Percentiles rank a stretch among this genome's conserved stretches.
Conservation (phyloP, 2,888 invertebrate genomes). For the Biston stratarius region DNA sequence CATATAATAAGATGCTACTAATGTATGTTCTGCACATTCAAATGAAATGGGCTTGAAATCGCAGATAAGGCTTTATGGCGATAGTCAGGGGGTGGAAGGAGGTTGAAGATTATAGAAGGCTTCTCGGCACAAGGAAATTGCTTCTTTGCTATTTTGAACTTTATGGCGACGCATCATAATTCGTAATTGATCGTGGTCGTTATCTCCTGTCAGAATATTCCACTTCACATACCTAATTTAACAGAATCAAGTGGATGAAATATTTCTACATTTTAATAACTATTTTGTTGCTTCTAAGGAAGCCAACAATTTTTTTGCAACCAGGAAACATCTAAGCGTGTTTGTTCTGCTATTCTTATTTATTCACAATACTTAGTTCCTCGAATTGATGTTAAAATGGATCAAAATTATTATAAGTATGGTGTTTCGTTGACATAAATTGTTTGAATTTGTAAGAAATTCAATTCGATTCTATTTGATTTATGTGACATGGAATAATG, state of each 20-base stretch:
- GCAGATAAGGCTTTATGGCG: conserved; percentile 78
- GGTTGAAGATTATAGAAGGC: conserved; percentile 37
- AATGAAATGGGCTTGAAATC: conserved; percentile 83
- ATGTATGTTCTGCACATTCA: conserved; percentile 74
- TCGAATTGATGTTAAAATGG: no score
- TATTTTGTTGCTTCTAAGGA: no score
- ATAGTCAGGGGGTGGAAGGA: conserved; percentile 56
- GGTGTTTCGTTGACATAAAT: no score
- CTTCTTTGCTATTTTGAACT: conserved; percentile 19
- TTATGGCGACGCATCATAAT: conserved; percentile 14
- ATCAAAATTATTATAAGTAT: no score
- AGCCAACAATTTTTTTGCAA: no score
- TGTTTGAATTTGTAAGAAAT: no score
- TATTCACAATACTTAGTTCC: no score
- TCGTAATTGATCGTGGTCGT: conserved; percentile 6
- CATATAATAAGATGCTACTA: conserved; percentile 50
- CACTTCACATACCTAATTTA: neutral
- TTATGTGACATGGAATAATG: no score
- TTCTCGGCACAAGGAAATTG: conserved; percentile 30
- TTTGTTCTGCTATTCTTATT: no score
- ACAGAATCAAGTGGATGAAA: neutral
- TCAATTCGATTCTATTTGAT: no score
- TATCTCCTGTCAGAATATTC: neutral
- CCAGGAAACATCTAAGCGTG: no score
- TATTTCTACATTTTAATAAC: neutral